phyloP scores from a whole-genome alignment of 2,797 vertebrate genomes.

The Fundulus diaphanus region DNA sequence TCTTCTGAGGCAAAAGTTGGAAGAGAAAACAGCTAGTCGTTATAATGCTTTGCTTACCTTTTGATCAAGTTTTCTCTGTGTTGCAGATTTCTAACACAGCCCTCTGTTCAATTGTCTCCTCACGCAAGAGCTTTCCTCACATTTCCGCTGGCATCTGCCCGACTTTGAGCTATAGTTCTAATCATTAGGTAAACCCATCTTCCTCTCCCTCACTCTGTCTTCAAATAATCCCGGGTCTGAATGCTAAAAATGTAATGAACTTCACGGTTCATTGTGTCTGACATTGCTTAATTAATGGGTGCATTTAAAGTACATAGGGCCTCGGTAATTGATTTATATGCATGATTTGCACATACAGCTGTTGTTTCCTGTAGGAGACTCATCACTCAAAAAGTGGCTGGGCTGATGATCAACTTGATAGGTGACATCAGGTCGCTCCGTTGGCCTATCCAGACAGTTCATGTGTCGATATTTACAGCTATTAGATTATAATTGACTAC shows the following conservation, averaged over 20 bases:
- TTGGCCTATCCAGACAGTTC: constrained; percentile 45
- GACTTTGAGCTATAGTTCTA: constrained; percentile 88
- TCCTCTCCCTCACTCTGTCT: constrained; percentile 78
- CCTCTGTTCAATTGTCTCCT: constrained; percentile 55
- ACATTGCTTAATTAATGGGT: constrained; percentile 99
- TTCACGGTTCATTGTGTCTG: constrained; percentile 99
- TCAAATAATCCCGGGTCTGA: constrained; percentile 96
- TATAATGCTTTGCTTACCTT: constrained; percentile 35
- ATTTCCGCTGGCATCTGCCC: constrained; percentile 82
- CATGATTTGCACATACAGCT: constrained; percentile 99
- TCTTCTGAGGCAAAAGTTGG: constrained; percentile 34
- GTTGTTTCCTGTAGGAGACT: constrained; percentile 99
- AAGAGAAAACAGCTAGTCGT: constrained; percentile 35
- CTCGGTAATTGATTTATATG: constrained; percentile 99
- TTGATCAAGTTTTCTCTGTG: constrained; percentile 50
- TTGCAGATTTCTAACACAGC: constrained; percentile 60
- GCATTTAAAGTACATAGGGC: constrained; percentile 99
- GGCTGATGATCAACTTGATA: constrained; percentile 71
- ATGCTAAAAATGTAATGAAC: constrained; percentile 99
- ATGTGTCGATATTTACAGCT: constrained; percentile 23
- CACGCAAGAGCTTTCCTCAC: constrained; percentile 61
- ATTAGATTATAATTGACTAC: constrained; percentile 25
- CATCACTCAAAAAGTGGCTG: constrained; percentile 93
- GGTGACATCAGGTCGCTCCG: constrained; percentile 65
- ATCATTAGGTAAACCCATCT: constrained; percentile 94